These are phyloP conservation scores for Suricata suricatta DNA, from an alignment of 2,113 vertebrate genomes.

Conservation along the genomic window DNA sequence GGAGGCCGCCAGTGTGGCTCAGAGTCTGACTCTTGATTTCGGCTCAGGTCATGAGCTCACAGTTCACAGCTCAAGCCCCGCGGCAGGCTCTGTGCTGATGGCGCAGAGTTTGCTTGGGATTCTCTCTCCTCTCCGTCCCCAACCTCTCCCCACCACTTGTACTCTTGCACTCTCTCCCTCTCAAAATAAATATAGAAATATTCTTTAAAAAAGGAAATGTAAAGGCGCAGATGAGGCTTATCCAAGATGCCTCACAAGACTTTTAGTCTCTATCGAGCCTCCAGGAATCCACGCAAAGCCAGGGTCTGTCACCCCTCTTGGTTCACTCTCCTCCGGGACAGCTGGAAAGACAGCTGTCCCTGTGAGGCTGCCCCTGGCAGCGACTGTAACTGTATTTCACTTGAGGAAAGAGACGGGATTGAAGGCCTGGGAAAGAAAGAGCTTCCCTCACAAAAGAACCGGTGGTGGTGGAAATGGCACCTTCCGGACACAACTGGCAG, in stretches of 20 bases:
- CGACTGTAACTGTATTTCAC: neutral
- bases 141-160: no score
- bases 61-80: no score
- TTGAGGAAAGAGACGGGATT: neutral
- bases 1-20: neutral
- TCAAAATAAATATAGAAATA: no score
- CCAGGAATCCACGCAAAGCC: neutral
- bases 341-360: neutral
- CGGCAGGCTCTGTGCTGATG: no score
- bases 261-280: neutral
- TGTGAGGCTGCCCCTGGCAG: neutral
- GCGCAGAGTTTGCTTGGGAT: no score
- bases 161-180: no score
- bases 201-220: neutral
- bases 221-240: neutral
- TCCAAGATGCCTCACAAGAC: neutral
- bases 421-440: neutral
- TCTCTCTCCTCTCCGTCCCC: no score
- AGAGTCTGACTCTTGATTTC: no score
- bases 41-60: no score
- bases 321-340: neutral
- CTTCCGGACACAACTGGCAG: neutral
- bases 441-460: neutral
- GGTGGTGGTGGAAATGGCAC: neutral
- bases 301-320: fast-evolving